Evolutionary conservation across 2,888 invertebrate species (phyloP).

Genomic region (Pseudanteris insignis): DNA sequence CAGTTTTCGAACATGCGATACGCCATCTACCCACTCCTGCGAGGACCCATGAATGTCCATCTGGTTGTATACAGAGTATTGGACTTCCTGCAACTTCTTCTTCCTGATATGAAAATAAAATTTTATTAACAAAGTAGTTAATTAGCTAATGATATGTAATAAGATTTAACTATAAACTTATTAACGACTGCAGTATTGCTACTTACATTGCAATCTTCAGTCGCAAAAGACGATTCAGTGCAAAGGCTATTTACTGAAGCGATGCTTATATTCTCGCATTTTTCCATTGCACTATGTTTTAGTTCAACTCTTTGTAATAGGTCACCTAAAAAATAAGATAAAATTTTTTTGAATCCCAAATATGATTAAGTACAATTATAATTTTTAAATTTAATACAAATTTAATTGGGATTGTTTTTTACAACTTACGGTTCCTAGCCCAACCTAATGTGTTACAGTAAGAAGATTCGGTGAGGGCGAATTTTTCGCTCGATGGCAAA

Average conservation of each 20-base stretch:
- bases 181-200: no score
- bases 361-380: background rate
- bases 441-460: constrained; percentile 87
- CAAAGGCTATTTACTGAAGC: constrained; percentile 85
- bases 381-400: no score
- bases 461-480: constrained; percentile 63
- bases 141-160: no score
- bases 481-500: constrained; percentile 72
- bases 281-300: constrained; percentile 79
- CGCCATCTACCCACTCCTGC: constrained; percentile 86
- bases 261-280: constrained; percentile 86
- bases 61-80: constrained; percentile 80
- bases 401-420: background rate
- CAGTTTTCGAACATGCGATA: constrained; percentile 83
- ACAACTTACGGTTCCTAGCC: constrained; percentile 76
- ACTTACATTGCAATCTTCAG: constrained; percentile 85
- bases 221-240: constrained; percentile 81
- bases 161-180: no score
- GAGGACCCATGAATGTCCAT: constrained; percentile 80
- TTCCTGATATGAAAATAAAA: constrained; percentile 69
- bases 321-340: constrained; percentile 70
- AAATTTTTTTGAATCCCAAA: no score
- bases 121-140: background rate
- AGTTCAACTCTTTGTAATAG: constrained; percentile 84
- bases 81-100: constrained; percentile 90